Conservation (phyloP, 2,888 invertebrate species). For the Hyposoter dolosus region DNA sequence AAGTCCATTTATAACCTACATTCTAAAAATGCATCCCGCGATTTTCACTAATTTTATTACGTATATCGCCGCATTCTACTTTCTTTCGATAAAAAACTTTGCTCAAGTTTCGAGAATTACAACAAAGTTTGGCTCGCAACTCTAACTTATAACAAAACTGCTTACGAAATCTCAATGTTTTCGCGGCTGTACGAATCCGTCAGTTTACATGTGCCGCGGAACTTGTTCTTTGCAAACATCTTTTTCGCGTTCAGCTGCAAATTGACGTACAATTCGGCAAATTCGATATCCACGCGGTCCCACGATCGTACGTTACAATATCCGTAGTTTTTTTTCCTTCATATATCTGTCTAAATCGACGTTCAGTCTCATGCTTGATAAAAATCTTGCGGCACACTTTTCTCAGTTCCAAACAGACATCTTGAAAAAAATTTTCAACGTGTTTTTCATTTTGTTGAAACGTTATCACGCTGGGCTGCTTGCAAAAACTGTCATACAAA, state of each 20-base stretch:
- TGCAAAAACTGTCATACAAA: too few relatives aligned
- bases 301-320: not conserved
- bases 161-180: constrained; percentile 3
- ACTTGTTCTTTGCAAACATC: not conserved
- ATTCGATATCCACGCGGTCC: not conserved
- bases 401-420: too few relatives aligned
- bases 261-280: not conserved
- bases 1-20: constrained; percentile 84
- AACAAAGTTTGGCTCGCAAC: not conserved
- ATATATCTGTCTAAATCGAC: not conserved
- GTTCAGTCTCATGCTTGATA: too few relatives aligned
- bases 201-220: not conserved
- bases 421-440: too few relatives aligned
- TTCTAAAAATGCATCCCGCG: constrained; percentile 13
- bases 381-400: too few relatives aligned
- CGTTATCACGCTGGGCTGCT: too few relatives aligned
- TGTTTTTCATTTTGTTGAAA: too few relatives aligned
- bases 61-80: constrained; percentile 7
- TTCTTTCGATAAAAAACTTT: not conserved
- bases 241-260: not conserved
- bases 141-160: not conserved
- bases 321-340: not conserved
- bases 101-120: not conserved
- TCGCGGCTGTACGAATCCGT: not conserved
- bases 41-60: constrained; percentile 7